A percentile compares a stretch with the other conserved stretches of the same genome.
Evolutionary conservation across 2,888 invertebrate species (phyloP).

Genomic region (Conomelus anceps): DNA sequence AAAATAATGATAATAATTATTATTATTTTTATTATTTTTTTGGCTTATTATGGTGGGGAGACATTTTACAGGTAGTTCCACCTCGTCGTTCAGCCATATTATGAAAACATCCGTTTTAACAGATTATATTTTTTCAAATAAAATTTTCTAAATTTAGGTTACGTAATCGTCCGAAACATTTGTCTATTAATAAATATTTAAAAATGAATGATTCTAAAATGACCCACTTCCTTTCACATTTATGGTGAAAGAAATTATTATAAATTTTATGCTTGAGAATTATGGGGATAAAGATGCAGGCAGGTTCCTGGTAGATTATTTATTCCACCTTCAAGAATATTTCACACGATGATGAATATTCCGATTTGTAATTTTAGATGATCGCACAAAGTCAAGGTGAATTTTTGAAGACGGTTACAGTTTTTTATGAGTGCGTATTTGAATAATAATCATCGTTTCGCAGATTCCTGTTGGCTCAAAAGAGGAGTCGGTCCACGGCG

Average conservation of each 20-base stretch:
- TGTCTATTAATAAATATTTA: too few relatives aligned
- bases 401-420: background rate
- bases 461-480: background rate
- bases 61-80: too few relatives aligned
- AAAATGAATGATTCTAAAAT: too few relatives aligned
- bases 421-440: background rate
- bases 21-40: too few relatives aligned
- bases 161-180: too few relatives aligned
- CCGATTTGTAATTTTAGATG: background rate
- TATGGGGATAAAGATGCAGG: background rate
- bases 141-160: too few relatives aligned
- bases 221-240: too few relatives aligned
- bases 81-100: too few relatives aligned
- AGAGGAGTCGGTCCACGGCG: background rate
- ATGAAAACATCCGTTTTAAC: too few relatives aligned
- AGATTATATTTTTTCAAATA: too few relatives aligned
- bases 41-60: too few relatives aligned
- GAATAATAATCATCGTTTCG: background rate
- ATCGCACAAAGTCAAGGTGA: background rate
- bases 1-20: too few relatives aligned
- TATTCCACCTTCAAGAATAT: background rate
- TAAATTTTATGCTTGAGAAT: background rate
- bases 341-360: background rate
- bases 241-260: background rate
- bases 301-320: background rate